Conservation (phyloP, 2,888 invertebrate genomes). For the Chloroclystis v-ata region DNA sequence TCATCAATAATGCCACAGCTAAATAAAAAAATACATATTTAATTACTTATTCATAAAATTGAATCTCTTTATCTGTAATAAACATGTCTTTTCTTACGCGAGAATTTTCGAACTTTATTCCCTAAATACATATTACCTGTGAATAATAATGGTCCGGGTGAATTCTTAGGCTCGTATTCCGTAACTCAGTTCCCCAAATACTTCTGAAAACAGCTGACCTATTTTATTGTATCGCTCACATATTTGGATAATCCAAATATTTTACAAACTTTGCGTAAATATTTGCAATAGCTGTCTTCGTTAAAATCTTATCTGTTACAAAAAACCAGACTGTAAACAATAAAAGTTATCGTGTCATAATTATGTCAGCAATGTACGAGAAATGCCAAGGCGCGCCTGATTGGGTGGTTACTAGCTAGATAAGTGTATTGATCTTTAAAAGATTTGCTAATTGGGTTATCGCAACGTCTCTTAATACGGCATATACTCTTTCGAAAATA, state of each 20-base stretch:
- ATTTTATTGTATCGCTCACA: slow-evolving; percentile 8
- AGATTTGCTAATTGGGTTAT: slow-evolving; percentile 17
- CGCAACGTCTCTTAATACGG: slow-evolving; percentile 3
- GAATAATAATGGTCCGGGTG: too few species aligned
- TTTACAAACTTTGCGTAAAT: slow-evolving; percentile 6
- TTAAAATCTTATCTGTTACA: slow-evolving; percentile 2
- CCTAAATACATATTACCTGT: too few species aligned
- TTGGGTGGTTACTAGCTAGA: slow-evolving; percentile 16
- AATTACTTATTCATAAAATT: too few species aligned
- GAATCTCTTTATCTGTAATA: too few species aligned
- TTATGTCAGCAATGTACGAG: slow-evolving; percentile 22
- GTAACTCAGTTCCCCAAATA: slow-evolving; percentile 8
- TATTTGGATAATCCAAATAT: slow-evolving; percentile 10
- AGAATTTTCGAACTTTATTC: too few species aligned
- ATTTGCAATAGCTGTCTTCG: slow-evolving; percentile 4
- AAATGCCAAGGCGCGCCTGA: slow-evolving; percentile 28
- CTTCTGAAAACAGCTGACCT: slow-evolving; percentile 8
- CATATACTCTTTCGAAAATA: neutral
- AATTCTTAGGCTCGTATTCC: neutral
- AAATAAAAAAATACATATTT: too few species aligned
- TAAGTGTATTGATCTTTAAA: slow-evolving; percentile 24
- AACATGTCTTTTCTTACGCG: too few species aligned
- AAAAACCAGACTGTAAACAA: slow-evolving; percentile 17
- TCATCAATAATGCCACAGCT: too few species aligned
- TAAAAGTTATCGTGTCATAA: slow-evolving; percentile 24